Conservation (phyloP, 23 tunicate species). For the Styela clava region DNA sequence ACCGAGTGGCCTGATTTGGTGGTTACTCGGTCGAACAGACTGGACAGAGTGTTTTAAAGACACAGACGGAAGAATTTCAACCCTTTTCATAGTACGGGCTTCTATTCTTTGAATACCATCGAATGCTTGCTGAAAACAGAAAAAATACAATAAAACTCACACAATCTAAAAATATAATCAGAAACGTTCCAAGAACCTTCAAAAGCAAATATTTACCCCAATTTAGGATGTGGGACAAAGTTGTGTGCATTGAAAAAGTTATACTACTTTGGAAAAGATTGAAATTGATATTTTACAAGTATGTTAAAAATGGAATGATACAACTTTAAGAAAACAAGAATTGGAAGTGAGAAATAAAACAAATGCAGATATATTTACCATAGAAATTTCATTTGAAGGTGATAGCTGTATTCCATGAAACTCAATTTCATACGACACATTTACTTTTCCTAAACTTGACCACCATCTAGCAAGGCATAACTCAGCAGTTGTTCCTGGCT, state of each 20-base stretch:
- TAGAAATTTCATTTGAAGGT: conserved; percentile 6
- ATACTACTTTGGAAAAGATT: no score
- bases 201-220: no score
- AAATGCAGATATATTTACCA: no score
- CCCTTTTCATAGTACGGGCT: conserved; percentile 35
- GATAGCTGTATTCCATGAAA: conserved; percentile 59
- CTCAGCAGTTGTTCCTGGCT: conserved; percentile 63
- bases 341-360: no score
- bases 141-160: background rate
- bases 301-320: no score
- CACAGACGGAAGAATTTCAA: conserved; percentile 61
- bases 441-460: conserved; percentile 61
- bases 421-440: conserved; percentile 43
- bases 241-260: no score
- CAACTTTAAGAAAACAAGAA: no score
- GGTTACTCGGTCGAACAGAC: conserved; percentile 59
- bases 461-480: conserved; percentile 93
- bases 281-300: no score
- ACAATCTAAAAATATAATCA: no score
- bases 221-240: background rate
- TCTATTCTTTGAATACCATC: conserved; percentile 69
- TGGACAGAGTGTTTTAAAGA: conserved; percentile 63
- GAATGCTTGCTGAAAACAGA: conserved; percentile 60
- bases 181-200: no score
- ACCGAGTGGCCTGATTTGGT: conserved; percentile 43